Conservation (phyloP, 2,113 vertebrate genomes). For the Paratilapia polleni region DNA sequence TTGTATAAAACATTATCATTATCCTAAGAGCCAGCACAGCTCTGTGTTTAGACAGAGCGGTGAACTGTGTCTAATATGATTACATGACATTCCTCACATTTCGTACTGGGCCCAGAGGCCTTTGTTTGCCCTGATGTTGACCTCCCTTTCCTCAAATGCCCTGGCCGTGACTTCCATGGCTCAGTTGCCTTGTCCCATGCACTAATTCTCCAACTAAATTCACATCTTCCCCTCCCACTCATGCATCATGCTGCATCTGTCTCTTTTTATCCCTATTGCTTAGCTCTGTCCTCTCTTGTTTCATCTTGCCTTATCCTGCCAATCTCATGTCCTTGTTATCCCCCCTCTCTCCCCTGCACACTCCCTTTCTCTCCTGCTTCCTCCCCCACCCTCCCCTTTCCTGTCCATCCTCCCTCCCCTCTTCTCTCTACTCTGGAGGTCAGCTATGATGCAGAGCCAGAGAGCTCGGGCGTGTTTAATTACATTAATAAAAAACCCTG, state of each 20-base stretch:
- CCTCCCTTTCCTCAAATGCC: conserved; percentile 60
- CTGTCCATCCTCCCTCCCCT: conserved; percentile 23
- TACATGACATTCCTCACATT: conserved; percentile 72
- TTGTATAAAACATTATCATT: conserved; percentile 23
- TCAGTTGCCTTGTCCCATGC: conserved; percentile 42
- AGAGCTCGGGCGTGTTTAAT: conserved; percentile 77
- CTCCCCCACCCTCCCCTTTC: background rate
- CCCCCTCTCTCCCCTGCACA: conserved; percentile 19
- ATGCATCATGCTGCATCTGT: conserved; percentile 60
- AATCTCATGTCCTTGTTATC: conserved; percentile 71
- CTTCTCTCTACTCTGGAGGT: conserved; percentile 68
- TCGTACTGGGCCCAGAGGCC: conserved; percentile 52
- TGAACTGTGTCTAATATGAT: conserved; percentile 73
- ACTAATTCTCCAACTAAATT: conserved; percentile 58
- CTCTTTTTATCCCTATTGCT: conserved; percentile 61
- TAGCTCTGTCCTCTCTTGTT: conserved; percentile 62
- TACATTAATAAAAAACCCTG: conserved; percentile 81
- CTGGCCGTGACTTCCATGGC: conserved; percentile 57
- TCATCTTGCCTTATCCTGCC: conserved; percentile 69
- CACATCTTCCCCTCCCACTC: conserved; percentile 50
- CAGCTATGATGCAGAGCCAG: conserved; percentile 69
- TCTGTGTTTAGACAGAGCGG: conserved; percentile 57
- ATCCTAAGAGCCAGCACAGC: conserved; percentile 42
- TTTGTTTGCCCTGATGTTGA: conserved; percentile 55
- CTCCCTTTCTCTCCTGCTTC: background rate